These are phyloP conservation scores for Tetragonula carbonaria DNA, from an alignment of 2,888 invertebrate species.

Conservation along the genomic window DNA sequence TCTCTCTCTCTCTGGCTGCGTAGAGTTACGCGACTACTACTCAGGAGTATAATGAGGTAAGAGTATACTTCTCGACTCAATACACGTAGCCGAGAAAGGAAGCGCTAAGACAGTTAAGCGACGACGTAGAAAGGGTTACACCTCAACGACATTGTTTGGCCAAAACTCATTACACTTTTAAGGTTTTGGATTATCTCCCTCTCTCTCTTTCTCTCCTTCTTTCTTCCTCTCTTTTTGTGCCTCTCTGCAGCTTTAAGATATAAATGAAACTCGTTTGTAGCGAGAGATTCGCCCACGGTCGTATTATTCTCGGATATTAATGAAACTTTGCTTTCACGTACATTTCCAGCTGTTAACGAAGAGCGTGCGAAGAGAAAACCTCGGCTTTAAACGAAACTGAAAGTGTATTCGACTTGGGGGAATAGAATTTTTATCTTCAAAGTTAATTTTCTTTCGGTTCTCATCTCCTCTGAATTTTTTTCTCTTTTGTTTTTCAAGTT, in stretches of 20 bases:
- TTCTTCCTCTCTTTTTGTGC: no score
- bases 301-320: background rate
- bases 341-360: background rate
- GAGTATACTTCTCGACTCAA: background rate
- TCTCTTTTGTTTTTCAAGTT: no score
- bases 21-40: background rate
- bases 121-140: background rate
- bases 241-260: background rate
- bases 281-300: background rate
- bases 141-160: background rate
- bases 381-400: background rate
- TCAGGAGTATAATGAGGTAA: background rate
- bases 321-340: background rate
- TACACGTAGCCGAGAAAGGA: background rate
- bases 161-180: slow-evolving; percentile 3
- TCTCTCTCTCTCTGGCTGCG: background rate
- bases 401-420: no score
- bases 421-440: no score
- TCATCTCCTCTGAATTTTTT: no score
- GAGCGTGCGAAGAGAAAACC: background rate
- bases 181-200: background rate
- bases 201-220: no score
- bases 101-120: background rate
- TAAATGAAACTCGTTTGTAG: background rate
- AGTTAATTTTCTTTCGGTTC: no score